Evolutionary conservation across 2,888 invertebrate genomes (phyloP).

Genomic region (Axea sp.): DNA sequence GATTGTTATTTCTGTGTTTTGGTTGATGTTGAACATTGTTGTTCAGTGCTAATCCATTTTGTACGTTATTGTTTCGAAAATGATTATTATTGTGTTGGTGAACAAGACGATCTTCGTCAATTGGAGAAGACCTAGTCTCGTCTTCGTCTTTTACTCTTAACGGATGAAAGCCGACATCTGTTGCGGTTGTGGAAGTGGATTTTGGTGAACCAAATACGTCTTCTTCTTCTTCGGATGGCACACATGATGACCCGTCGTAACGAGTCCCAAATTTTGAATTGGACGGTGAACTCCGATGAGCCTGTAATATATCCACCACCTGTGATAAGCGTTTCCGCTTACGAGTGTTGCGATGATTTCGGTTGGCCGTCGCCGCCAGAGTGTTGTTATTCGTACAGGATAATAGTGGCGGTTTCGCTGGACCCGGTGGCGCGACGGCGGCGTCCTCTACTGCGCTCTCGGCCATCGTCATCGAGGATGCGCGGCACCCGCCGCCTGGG

Average conservation of each 20-base stretch:
- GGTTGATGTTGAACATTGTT: conserved; percentile 64
- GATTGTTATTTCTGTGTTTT: conserved; percentile 60
- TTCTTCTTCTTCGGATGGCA: conserved; percentile 74
- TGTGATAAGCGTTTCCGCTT: conserved; percentile 90
- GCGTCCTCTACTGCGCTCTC: conserved; percentile 84
- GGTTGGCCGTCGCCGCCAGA: conserved; percentile 83
- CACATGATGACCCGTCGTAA: conserved; percentile 63
- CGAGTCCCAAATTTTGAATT: conserved; percentile 81
- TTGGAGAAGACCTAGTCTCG: conserved; percentile 43
- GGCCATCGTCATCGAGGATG: conserved; percentile 86
- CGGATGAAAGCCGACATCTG: conserved; percentile 81
- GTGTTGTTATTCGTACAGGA: conserved; percentile 82
- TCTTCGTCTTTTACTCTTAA: conserved; percentile 80
- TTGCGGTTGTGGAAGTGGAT: conserved; percentile 72
- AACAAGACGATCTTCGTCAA: conserved; percentile 73
- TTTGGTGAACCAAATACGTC: conserved; percentile 76
- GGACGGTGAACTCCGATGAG: conserved; percentile 74
- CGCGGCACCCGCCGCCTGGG: conserved; percentile 80
- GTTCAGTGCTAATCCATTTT: conserved; percentile 41
- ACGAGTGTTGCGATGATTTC: conserved; percentile 84
- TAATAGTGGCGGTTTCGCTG: conserved; percentile 79
- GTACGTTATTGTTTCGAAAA: conserved; percentile 63
- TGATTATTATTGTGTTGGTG: conserved; percentile 64
- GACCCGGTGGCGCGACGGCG: conserved; percentile 81
- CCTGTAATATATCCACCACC: conserved; percentile 87